A percentile compares a stretch with the other conserved stretches of the same genome.
These are phyloP conservation scores for Oenanthe melanoleuca DNA, from an alignment of 2,113 vertebrate genomes.

Conservation along the genomic window DNA sequence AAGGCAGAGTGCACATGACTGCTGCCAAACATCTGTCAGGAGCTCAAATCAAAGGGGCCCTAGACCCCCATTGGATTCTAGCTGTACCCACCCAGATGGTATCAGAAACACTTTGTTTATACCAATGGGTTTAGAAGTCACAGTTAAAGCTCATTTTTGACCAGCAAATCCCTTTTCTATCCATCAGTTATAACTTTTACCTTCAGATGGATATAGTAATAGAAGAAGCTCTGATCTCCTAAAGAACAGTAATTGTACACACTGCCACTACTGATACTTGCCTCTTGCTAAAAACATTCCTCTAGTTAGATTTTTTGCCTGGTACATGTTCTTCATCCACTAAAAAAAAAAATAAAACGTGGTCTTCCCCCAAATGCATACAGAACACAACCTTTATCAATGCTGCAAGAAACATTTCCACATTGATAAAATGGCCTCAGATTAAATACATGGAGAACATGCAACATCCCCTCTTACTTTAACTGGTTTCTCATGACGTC, in stretches of 20 bases:
- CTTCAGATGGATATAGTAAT: neutral
- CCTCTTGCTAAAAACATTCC: neutral
- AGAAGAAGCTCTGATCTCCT: neutral
- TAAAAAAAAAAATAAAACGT: rapidly evolving
- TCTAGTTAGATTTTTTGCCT: neutral
- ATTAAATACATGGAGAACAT: neutral
- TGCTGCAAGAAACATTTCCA: neutral
- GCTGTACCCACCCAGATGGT: neutral
- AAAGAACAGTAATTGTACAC: neutral
- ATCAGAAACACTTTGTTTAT: neutral
- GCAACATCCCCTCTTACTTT: neutral
- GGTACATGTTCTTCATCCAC: neutral
- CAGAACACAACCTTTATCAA: neutral
- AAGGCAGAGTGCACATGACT: neutral
- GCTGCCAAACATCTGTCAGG: neutral
- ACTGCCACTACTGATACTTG: neutral
- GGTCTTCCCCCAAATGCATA: neutral
- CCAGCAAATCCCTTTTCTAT: neutral
- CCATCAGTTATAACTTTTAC: neutral
- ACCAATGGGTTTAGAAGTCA: neutral
- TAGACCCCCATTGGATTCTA: rapidly evolving
- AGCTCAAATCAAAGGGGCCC: neutral
- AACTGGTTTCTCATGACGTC: neutral
- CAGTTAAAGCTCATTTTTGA: neutral
- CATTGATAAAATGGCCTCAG: neutral